Percentiles rank a stretch among this genome's conserved stretches.
These are phyloP conservation scores for Cosmorhoe ocellata DNA, from an alignment of 2,888 invertebrate genomes.

Conservation along the genomic window DNA sequence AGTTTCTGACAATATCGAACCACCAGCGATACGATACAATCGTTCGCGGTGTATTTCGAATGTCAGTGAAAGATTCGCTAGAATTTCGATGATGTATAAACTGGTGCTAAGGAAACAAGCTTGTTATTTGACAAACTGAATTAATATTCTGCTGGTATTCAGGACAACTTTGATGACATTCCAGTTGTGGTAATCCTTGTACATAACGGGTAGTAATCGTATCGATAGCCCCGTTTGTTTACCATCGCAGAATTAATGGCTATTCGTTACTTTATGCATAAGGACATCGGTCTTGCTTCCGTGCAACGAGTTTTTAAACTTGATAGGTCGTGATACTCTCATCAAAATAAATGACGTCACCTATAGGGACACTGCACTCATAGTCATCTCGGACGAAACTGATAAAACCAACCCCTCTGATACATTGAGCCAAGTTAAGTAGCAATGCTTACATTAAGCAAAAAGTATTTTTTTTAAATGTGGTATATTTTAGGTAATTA, in stretches of 20 bases:
- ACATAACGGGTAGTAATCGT: constrained; percentile 56
- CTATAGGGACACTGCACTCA: too few species aligned
- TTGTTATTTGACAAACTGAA: constrained; percentile 51
- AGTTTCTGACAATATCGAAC: background rate
- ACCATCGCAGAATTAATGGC: constrained; percentile 38
- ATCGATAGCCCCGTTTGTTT: constrained; percentile 53
- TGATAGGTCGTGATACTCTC: too few species aligned
- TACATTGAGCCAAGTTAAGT: too few species aligned
- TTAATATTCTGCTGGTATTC: constrained; percentile 57
- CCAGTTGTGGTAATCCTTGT: constrained; percentile 60
- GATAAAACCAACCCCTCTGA: too few species aligned
- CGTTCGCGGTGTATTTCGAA: too few species aligned
- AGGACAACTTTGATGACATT: constrained; percentile 55
- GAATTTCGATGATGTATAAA: background rate
- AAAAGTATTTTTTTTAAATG: too few species aligned
- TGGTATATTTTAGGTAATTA: too few species aligned
- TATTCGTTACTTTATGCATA: constrained; percentile 27
- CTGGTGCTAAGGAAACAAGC: background rate
- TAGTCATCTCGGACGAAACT: too few species aligned
- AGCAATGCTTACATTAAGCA: too few species aligned
- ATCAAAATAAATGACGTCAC: too few species aligned
- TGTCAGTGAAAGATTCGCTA: background rate
- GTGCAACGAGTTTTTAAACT: too few species aligned
- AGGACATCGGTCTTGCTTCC: constrained; percentile 7
- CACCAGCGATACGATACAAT: too few species aligned